Percentiles rank a stretch among this genome's conserved stretches.
Conservation (phyloP, 2,113 vertebrate species). For the Genyomyrus donnyi region DNA sequence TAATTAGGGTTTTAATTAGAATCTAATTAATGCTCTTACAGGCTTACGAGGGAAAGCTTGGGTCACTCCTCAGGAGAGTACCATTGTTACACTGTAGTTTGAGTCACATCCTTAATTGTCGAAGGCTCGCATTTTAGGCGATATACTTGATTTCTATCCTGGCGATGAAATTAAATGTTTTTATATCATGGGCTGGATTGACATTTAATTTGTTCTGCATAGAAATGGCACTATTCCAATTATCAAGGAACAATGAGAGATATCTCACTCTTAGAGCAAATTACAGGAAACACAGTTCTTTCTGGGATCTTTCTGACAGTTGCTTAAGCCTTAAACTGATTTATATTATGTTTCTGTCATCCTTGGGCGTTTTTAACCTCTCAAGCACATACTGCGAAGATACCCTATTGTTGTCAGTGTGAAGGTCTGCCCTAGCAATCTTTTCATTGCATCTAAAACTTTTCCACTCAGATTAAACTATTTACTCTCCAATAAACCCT, state of each 20-base stretch:
- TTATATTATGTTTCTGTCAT: neutral
- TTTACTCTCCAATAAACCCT: neutral
- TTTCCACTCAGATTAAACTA: neutral
- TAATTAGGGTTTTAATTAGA: slow-evolving; percentile 51
- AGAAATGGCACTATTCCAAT: slow-evolving; percentile 14
- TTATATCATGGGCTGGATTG: slow-evolving; percentile 21
- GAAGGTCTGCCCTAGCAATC: neutral
- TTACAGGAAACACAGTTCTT: neutral
- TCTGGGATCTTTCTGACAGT: slow-evolving; percentile 5
- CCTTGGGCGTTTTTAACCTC: neutral
- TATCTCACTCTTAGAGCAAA: neutral
- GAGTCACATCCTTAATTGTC: slow-evolving; percentile 2
- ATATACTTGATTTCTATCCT: slow-evolving; percentile 8
- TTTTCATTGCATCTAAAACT: neutral
- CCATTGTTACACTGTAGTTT: slow-evolving; percentile 7
- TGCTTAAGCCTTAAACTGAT: neutral
- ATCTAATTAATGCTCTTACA: slow-evolving; percentile 26
- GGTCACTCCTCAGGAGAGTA: slow-evolving; percentile 11
- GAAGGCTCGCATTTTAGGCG: slow-evolving; percentile 7
- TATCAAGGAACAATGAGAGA: slow-evolving; percentile 1
- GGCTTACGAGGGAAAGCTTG: neutral
- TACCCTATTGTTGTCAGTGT: neutral
- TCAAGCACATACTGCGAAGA: neutral
- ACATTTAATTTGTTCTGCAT: slow-evolving; percentile 21
- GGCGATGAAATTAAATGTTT: slow-evolving; percentile 16